Conservation (phyloP, 2,797 vertebrate species). For the Chelmon rostratus region DNA sequence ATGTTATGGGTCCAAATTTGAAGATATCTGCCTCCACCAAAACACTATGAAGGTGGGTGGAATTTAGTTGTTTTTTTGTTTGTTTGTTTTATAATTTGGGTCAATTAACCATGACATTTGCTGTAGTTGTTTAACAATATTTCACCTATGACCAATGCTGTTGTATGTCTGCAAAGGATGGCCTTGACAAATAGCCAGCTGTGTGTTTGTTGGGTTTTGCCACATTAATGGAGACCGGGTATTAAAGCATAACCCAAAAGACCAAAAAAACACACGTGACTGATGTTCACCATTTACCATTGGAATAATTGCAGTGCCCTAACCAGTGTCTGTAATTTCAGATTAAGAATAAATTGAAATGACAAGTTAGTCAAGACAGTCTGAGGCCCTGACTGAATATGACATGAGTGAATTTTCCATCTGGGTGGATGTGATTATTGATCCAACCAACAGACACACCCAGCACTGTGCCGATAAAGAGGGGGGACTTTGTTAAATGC, state of each 20-base stretch:
- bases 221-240: not conserved
- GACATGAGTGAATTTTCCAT: conserved; percentile 63
- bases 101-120: not conserved
- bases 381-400: conserved; percentile 51
- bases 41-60: not conserved
- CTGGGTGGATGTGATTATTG: conserved; percentile 60
- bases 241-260: not conserved
- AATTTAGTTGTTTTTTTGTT: not conserved
- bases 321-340: conserved; percentile 31
- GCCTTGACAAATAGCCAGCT: not conserved
- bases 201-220: not conserved
- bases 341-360: conserved; percentile 58
- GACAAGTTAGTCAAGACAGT: conserved; percentile 44
- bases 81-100: not conserved
- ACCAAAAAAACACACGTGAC: not conserved
- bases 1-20: not conserved
- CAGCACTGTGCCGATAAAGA: not conserved
- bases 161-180: not conserved
- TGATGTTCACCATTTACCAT: conserved; percentile 12
- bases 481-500: conserved; percentile 33
- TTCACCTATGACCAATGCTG: not conserved
- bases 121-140: not conserved
- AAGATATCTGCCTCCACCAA: not conserved
- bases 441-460: conserved; percentile 47
- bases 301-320: conserved; percentile 9